A percentile compares a stretch with the other conserved stretches of the same genome.
These are phyloP conservation scores for Sebastes kiyomatsui DNA, from an alignment of 2,797 vertebrate species.

Conservation along the genomic window DNA sequence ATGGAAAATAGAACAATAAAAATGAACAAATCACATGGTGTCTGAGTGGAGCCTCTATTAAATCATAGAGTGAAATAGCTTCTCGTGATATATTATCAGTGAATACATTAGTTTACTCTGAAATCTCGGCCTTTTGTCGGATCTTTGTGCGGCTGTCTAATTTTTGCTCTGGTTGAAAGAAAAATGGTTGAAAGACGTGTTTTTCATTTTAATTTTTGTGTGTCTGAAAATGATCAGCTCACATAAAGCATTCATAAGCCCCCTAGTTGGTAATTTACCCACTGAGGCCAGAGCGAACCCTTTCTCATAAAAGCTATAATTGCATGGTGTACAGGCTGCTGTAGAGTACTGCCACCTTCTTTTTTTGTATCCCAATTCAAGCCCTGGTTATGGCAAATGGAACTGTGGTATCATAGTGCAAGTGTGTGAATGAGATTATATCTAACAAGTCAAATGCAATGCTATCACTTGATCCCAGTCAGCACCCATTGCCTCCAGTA, in stretches of 20 bases:
- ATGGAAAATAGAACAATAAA: not conserved
- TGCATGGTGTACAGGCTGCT: not conserved
- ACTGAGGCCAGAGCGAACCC: not conserved
- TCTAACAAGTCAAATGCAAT: slow-evolving; percentile 46
- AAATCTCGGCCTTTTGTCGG: not conserved
- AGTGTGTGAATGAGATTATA: slow-evolving; percentile 36
- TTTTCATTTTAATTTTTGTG: not conserved
- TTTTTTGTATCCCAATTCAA: slow-evolving; percentile 4
- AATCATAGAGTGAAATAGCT: not conserved
- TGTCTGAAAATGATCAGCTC: not conserved
- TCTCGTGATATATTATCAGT: not conserved
- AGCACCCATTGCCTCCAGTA: slow-evolving; percentile 10
- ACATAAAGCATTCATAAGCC: not conserved
- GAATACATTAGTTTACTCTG: not conserved
- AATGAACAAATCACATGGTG: not conserved
- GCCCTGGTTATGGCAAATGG: slow-evolving; percentile 23
- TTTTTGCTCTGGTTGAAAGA: not conserved
- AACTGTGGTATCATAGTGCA: slow-evolving; percentile 7
- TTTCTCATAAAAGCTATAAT: not conserved
- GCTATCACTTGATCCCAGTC: slow-evolving; percentile 26
- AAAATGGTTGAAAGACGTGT: not conserved
- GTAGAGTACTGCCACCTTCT: not conserved
- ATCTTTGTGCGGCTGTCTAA: not conserved
- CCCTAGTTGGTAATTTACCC: not conserved
- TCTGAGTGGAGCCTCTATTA: not conserved